Evolutionary conservation across 1,140 invertebrate species (phyloP).

Genomic region (Hyphantria cunea): DNA sequence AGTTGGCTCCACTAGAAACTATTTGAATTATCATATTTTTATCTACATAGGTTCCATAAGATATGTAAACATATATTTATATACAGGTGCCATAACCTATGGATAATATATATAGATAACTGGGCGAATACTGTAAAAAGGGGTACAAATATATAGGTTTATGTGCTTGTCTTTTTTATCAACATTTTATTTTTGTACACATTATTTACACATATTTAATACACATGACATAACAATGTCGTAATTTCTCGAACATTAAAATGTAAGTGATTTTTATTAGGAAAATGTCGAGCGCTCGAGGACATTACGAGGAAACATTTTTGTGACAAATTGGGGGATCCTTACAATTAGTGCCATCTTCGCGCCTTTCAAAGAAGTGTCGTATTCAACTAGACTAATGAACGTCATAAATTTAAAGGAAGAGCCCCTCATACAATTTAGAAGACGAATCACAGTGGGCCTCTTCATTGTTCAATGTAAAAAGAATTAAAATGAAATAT

Average conservation of each 20-base stretch:
- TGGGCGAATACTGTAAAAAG: too few species aligned
- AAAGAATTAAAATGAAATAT: constrained; percentile 9
- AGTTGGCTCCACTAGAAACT: too few species aligned
- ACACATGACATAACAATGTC: not conserved
- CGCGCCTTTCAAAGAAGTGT: constrained; percentile 57
- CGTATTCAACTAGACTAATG: constrained; percentile 67
- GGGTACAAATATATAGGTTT: too few species aligned
- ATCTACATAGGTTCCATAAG: too few species aligned
- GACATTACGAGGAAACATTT: constrained; percentile 43
- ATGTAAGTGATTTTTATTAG: constrained; percentile 24
- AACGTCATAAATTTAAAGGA: constrained; percentile 58
- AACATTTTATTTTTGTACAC: too few species aligned
- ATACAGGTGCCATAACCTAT: too few species aligned
- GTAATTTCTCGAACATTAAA: constrained; percentile 19
- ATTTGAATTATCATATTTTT: too few species aligned
- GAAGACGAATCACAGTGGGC: constrained; percentile 36
- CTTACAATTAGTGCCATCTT: constrained; percentile 60
- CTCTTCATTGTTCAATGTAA: constrained; percentile 13
- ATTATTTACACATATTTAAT: too few species aligned
- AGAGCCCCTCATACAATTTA: constrained; percentile 52
- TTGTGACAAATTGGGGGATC: constrained; percentile 60
- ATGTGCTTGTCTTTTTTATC: too few species aligned
- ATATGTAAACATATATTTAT: too few species aligned
- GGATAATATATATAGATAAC: too few species aligned
- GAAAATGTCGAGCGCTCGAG: constrained; percentile 9